phyloP scores from a whole-genome alignment of 1,140 invertebrate species.

The Drosophila burlai region DNA sequence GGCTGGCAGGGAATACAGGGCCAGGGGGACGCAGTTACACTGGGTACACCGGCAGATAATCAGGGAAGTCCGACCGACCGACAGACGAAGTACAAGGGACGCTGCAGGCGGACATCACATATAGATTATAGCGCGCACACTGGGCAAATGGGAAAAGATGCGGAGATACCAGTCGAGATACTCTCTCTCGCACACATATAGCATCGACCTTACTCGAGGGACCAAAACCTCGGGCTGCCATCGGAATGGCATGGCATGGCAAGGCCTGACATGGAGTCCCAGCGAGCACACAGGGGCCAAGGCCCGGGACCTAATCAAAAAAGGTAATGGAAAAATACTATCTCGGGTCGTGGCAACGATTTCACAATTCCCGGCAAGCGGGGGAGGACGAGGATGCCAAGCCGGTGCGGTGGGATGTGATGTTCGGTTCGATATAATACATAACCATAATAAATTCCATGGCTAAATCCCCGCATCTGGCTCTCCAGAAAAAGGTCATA shows the following conservation, averaged over 20 bases:
- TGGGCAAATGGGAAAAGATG: slow-evolving; percentile 55
- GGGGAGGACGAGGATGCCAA: neutral
- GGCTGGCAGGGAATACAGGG: slow-evolving; percentile 1
- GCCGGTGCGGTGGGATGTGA: slow-evolving; percentile 18
- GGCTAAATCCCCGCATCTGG: slow-evolving; percentile 72
- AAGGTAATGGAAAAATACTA: slow-evolving; percentile 80
- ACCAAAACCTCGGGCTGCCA: slow-evolving; percentile 30
- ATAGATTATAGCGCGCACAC: slow-evolving; percentile 76
- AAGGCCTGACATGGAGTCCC: slow-evolving; percentile 6
- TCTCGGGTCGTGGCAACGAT: slow-evolving; percentile 49
- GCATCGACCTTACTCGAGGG: slow-evolving; percentile 28
- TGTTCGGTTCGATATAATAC: slow-evolving; percentile 73
- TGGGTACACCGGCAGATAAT: slow-evolving; percentile 31
- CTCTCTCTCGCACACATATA: slow-evolving; percentile 6
- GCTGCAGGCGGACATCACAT: slow-evolving; percentile 63
- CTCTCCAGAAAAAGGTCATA: slow-evolving; percentile 81
- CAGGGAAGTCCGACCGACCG: slow-evolving; percentile 27
- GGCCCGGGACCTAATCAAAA: slow-evolving; percentile 69
- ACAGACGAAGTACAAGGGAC: slow-evolving; percentile 18
- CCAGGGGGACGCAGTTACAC: slow-evolving; percentile 19
- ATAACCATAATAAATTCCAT: slow-evolving; percentile 82
- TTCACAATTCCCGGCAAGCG: slow-evolving; percentile 12
- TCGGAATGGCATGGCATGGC: slow-evolving; percentile 16
- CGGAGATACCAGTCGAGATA: slow-evolving; percentile 59
- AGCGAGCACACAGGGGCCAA: slow-evolving; percentile 21